A percentile compares a stretch with the other conserved stretches of the same genome.
Evolutionary conservation across 2,888 invertebrate species (phyloP).

Genomic region (Antitype chi): DNA sequence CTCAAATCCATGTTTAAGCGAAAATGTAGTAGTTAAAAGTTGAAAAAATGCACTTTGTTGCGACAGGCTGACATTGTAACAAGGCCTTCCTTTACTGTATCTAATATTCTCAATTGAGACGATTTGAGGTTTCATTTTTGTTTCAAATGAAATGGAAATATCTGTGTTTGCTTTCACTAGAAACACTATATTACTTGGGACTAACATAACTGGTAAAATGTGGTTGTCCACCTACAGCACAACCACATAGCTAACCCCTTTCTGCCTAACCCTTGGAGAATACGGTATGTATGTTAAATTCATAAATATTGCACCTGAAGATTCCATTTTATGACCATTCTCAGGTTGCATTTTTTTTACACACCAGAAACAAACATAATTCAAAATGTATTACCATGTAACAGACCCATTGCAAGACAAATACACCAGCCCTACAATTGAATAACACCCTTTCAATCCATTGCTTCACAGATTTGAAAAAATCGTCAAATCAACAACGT

Average conservation of each 20-base stretch:
- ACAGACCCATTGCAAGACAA: neutral
- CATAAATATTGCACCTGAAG: too few relatives aligned
- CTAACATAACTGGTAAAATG: too few relatives aligned
- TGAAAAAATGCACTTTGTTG: conserved; percentile 42
- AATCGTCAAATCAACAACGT: neutral
- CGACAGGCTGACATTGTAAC: neutral
- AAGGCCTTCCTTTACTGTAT: neutral
- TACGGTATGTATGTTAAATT: too few relatives aligned
- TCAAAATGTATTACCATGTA: neutral
- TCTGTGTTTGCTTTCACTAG: neutral
- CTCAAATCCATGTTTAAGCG: conserved; percentile 22
- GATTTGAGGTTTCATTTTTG: neutral
- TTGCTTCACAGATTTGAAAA: neutral
- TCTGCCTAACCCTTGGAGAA: neutral
- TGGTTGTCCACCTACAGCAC: too few relatives aligned
- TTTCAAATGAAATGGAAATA: neutral
- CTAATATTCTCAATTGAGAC: neutral
- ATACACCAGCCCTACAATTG: neutral
- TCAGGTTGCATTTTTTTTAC: neutral
- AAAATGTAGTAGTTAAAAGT: conserved; percentile 44
- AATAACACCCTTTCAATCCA: neutral
- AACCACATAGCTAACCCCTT: too few relatives aligned
- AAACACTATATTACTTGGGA: too few relatives aligned
- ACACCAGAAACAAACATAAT: neutral
- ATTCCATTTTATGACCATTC: neutral